These are phyloP conservation scores for Drosophila paranaensis DNA, from an alignment of 2,888 invertebrate species.

Conservation along the genomic window DNA sequence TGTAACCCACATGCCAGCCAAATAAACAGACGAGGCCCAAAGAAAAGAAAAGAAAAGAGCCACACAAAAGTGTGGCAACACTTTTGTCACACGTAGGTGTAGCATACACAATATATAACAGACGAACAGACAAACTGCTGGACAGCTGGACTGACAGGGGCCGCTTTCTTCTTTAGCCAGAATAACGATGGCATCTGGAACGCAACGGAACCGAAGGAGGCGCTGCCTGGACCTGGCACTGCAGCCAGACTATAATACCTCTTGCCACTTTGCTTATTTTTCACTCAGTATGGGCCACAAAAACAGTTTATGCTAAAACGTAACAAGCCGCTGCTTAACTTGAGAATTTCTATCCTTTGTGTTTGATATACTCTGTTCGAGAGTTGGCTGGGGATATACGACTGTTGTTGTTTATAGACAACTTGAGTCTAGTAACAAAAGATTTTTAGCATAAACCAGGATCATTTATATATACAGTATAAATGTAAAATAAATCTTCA, in stretches of 20 bases:
- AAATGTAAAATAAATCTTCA: too few relatives aligned
- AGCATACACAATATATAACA: slow-evolving; percentile 70
- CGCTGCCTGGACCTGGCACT: not conserved
- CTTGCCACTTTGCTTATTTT: slow-evolving; percentile 61
- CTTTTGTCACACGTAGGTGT: slow-evolving; percentile 81
- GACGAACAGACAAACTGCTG: slow-evolving; percentile 10
- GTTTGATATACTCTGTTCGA: slow-evolving; percentile 1
- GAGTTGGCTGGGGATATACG: not conserved
- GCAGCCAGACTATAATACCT: slow-evolving; percentile 39
- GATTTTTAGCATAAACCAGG: too few relatives aligned
- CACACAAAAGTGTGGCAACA: slow-evolving; percentile 78
- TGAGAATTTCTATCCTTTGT: slow-evolving; percentile 33
- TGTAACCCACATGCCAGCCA: slow-evolving; percentile 70
- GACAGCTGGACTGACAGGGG: slow-evolving; percentile 22
- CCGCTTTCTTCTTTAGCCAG: slow-evolving; percentile 80
- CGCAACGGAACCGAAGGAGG: slow-evolving; percentile 40
- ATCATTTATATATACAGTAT: not conserved
- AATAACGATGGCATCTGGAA: slow-evolving; percentile 71
- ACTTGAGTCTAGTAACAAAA: too few relatives aligned
- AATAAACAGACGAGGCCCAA: not conserved
- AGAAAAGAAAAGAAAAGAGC: slow-evolving; percentile 2
- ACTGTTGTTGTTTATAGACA: too few relatives aligned
- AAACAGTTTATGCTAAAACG: slow-evolving; percentile 76
- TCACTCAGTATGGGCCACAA: slow-evolving; percentile 57
- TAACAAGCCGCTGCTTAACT: slow-evolving; percentile 41